Evolutionary conservation across 2,888 invertebrate genomes (phyloP).

Genomic region (Phortica okadai): DNA sequence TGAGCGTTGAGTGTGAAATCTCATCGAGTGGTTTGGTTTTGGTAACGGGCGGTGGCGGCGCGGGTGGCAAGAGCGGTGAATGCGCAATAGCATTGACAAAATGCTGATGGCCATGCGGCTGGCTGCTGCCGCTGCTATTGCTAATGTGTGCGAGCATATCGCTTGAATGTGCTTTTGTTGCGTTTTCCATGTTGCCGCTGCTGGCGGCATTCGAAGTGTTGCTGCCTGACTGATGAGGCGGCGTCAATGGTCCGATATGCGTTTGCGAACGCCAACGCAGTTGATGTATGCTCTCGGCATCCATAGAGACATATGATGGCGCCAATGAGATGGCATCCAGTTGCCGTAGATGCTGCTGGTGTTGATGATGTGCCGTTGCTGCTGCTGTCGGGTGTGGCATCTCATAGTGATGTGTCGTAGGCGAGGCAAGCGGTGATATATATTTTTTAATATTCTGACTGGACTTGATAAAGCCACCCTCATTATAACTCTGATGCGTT

Average conservation of each 20-base stretch:
- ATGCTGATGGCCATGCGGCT: neutral
- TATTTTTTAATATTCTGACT: conserved; percentile 75
- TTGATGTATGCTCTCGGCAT: conserved; percentile 58
- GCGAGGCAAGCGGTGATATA: conserved; percentile 70
- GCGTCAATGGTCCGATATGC: conserved; percentile 62
- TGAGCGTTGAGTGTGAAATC: conserved; percentile 72
- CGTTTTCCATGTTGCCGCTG: conserved; percentile 45
- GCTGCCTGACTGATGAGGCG: conserved; percentile 47
- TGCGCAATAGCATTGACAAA: neutral
- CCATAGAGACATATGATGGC: conserved; percentile 68
- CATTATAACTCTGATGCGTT: conserved; percentile 72
- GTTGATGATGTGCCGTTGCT: conserved; percentile 42
- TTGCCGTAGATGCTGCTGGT: conserved; percentile 52
- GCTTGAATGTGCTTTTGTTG: conserved; percentile 66
- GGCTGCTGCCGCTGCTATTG: neutral
- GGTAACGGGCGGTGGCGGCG: neutral
- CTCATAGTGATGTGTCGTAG: conserved; percentile 58
- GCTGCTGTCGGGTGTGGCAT: conserved; percentile 39
- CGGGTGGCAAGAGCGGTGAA: conserved; percentile 53
- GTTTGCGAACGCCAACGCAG: conserved; percentile 69
- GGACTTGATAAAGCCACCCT: conserved; percentile 74
- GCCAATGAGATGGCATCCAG: conserved; percentile 69
- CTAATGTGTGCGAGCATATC: conserved; percentile 65
- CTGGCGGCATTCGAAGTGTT: neutral
- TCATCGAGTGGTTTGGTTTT: conserved; percentile 68